Base-by-base conservation (phyloP, 2,113 vertebrate species). In the Rhadina sibilatrix region DNA sequence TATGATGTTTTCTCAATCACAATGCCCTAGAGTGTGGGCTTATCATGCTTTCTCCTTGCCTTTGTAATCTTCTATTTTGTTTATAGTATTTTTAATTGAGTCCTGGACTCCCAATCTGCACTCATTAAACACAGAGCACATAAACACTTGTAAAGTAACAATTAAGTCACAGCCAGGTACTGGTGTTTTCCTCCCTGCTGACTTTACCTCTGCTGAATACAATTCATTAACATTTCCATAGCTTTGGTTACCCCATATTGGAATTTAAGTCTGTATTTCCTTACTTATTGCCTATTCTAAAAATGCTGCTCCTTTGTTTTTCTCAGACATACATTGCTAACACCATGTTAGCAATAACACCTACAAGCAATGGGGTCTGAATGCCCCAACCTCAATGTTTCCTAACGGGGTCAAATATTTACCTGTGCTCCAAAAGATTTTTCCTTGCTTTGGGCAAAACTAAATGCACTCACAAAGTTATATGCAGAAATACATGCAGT, bases 101-200 rank as follows among this genome's bases (percentile, higher is more conserved):
- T 93, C 74, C 80, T 95, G 96, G 88, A 92, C 94, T 95, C 86
- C 72, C 69, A 93, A 60, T 95, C 88, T 94, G 80, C 93, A 64
- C 79, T 96, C 74, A 96, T 96, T 96, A 93, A 76, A 89, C 49
- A 71, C 12, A 78, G 80, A 94, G 44, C 69, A 87, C 86, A 94
- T 97, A 95, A 95, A 89, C 83, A 68, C 88, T 96, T 93, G 76
- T 78, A 95, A 96, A 93, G 83, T 68, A 83, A 93, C 90, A 87
- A 96, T 96, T 96, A 96, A 96, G 46, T 96, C 96, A 78, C 96
- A 96, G 94, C 69, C 95, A 96, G 83, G 95, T 96, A 89, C 74
- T 92, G 92, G 88, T 94, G 72, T 93, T 96, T 93, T 90, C 90
- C 23, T 96, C 76, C 92, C 88, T 84, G 76, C 90, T 96, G 96